Evolutionary conservation across 2,797 vertebrate species (phyloP).

Genomic region (Sebastes steindachneri): DNA sequence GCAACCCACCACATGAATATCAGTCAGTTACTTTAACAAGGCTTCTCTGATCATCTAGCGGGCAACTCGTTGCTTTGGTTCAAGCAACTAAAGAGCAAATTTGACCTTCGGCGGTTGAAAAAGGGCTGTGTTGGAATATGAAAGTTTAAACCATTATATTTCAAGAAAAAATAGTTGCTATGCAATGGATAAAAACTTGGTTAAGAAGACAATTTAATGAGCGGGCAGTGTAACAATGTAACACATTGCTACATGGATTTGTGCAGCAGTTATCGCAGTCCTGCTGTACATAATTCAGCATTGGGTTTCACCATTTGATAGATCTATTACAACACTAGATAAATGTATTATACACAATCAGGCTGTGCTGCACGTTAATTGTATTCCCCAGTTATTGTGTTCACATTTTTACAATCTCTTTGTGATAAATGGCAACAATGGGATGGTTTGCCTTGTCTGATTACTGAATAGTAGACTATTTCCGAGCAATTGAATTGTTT

Average conservation of each 20-base stretch:
- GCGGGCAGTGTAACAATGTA: neutral
- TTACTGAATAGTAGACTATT: neutral
- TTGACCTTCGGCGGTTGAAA: constrained; percentile 5
- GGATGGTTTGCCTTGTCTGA: neutral
- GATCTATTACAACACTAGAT: neutral
- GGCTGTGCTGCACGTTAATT: neutral
- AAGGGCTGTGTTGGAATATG: neutral
- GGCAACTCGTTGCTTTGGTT: neutral
- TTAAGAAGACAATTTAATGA: neutral
- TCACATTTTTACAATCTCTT: neutral
- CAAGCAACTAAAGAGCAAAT: neutral
- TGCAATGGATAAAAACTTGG: neutral
- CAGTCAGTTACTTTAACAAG: constrained; percentile 14
- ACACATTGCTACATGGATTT: neutral
- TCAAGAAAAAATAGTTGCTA: neutral
- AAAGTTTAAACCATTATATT: neutral
- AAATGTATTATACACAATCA: neutral
- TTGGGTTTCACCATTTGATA: neutral
- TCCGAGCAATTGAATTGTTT: neutral
- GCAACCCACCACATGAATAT: constrained; percentile 28
- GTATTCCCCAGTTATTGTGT: neutral
- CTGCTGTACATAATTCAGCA: neutral
- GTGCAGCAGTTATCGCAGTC: neutral
- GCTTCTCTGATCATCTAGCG: constrained; percentile 17
- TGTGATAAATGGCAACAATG: neutral